Conservation (phyloP, 2,888 invertebrate species). For the Apamea anceps region DNA sequence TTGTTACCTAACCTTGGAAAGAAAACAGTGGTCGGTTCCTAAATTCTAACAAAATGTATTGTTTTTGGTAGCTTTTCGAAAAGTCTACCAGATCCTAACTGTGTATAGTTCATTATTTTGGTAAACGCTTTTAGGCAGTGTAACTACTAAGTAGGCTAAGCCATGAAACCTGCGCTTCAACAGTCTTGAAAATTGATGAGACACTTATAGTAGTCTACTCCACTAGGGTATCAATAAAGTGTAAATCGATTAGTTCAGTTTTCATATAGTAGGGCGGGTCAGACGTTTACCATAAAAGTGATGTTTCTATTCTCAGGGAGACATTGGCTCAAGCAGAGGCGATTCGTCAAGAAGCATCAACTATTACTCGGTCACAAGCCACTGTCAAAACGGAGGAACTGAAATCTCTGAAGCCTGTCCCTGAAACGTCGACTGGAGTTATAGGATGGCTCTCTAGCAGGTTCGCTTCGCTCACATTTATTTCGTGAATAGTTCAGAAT, state of each 20-base stretch:
- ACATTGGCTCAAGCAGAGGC: slow-evolving; percentile 73
- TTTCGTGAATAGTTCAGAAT: too few species aligned
- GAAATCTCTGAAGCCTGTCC: slow-evolving; percentile 84
- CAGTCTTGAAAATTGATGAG: not conserved
- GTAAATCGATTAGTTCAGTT: not conserved
- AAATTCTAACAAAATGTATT: slow-evolving; percentile 19
- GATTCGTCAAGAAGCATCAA: slow-evolving; percentile 74
- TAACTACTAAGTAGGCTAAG: not conserved
- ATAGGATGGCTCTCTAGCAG: slow-evolving; percentile 85
- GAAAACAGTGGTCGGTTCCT: slow-evolving; percentile 8
- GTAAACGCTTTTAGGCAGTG: not conserved
- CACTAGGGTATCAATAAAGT: not conserved
- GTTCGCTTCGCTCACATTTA: slow-evolving; percentile 68
- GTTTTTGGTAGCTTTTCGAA: not conserved
- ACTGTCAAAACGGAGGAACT: slow-evolving; percentile 67
- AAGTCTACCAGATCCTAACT: not conserved
- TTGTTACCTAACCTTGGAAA: slow-evolving; percentile 53
- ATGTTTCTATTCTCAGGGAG: slow-evolving; percentile 68
- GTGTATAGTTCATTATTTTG: not conserved
- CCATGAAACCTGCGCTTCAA: not conserved
- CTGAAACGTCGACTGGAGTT: slow-evolving; percentile 81
- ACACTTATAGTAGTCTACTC: not conserved
- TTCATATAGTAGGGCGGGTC: not conserved
- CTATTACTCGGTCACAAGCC: slow-evolving; percentile 72
- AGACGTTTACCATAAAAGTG: not conserved